Conservation (phyloP, 2,797 vertebrate species). For the Melanotaenia parkinsoni region DNA sequence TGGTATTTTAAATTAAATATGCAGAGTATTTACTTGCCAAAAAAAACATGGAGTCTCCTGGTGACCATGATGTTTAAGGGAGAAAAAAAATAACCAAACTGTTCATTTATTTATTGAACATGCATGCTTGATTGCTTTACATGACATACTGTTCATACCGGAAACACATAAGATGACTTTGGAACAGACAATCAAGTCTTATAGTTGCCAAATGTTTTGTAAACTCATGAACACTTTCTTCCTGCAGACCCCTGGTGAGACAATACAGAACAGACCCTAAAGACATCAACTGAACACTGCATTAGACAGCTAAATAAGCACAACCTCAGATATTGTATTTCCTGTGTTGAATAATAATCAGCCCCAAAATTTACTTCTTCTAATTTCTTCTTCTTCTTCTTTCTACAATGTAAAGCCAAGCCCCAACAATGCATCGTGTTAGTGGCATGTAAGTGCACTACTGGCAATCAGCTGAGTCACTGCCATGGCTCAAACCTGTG, state of each 20-base stretch:
- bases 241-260: constrained; percentile 24
- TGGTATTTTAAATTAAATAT: constrained; percentile 52
- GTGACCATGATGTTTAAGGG: constrained; percentile 32
- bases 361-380: constrained; percentile 21
- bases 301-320: constrained; percentile 37
- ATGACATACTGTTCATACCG: constrained; percentile 23
- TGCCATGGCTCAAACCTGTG: constrained; percentile 68
- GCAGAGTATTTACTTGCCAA: constrained; percentile 38
- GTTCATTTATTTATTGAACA: constrained; percentile 40
- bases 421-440: constrained; percentile 36
- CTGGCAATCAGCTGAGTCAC: constrained; percentile 69
- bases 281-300: constrained; percentile 16
- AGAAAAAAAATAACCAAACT: constrained; percentile 36
- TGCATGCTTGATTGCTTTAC: constrained; percentile 40
- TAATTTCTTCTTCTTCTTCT: constrained; percentile 12
- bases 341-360: constrained; percentile 44
- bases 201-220: constrained; percentile 46
- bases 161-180: constrained; percentile 20
- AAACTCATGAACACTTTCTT: constrained; percentile 53
- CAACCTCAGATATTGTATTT: constrained; percentile 38
- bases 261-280: constrained; percentile 26
- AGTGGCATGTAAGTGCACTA: constrained; percentile 61
- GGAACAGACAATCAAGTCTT: constrained; percentile 28
- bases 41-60: constrained; percentile 11
- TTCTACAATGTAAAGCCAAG: constrained; percentile 40